phyloP scores from a whole-genome alignment of 2,113 vertebrate species.

The Mugil cephalus region DNA sequence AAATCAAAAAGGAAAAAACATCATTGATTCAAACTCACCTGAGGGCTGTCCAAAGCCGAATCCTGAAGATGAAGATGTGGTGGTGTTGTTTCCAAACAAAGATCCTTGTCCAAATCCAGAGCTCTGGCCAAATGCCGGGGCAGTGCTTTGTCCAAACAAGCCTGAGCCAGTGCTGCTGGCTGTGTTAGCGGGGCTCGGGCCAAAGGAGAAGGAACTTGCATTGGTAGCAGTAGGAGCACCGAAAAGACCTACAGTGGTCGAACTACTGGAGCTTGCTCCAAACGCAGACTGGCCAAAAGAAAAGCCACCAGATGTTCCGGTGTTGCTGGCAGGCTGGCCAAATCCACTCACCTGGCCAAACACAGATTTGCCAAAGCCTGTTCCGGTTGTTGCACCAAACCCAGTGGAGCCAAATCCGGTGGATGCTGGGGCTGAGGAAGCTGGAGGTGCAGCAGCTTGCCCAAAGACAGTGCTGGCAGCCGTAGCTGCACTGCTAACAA shows the following conservation, averaged over 20 bases:
- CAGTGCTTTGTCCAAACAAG: slow-evolving; percentile 87
- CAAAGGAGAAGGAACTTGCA: slow-evolving; percentile 90
- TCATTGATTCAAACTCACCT: slow-evolving; percentile 81
- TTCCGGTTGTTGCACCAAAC: slow-evolving; percentile 60
- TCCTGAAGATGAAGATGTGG: slow-evolving; percentile 85
- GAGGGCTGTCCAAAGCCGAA: slow-evolving; percentile 94
- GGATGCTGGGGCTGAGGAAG: slow-evolving; percentile 56
- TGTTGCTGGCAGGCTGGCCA: slow-evolving; percentile 83
- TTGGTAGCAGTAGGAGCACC: slow-evolving; percentile 81
- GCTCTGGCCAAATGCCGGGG: slow-evolving; percentile 89
- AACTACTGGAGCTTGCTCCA: slow-evolving; percentile 67
- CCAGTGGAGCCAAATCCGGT: slow-evolving; percentile 80
- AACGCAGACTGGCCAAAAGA: slow-evolving; percentile 87
- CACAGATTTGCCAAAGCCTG: slow-evolving; percentile 85
- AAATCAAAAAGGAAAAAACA: not conserved
- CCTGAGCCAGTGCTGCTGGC: slow-evolving; percentile 75
- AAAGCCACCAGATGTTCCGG: slow-evolving; percentile 82
- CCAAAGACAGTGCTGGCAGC: slow-evolving; percentile 66
- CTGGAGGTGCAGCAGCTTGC: slow-evolving; percentile 75
- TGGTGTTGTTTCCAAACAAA: slow-evolving; percentile 89
- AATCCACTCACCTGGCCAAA: slow-evolving; percentile 90
- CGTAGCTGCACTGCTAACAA: slow-evolving; percentile 36
- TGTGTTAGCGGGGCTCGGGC: slow-evolving; percentile 79
- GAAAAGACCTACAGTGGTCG: slow-evolving; percentile 82
- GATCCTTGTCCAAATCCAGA: slow-evolving; percentile 87